These are phyloP conservation scores for Nasonovia ribisnigri DNA, from an alignment of 2,888 invertebrate species.

Conservation along the genomic window DNA sequence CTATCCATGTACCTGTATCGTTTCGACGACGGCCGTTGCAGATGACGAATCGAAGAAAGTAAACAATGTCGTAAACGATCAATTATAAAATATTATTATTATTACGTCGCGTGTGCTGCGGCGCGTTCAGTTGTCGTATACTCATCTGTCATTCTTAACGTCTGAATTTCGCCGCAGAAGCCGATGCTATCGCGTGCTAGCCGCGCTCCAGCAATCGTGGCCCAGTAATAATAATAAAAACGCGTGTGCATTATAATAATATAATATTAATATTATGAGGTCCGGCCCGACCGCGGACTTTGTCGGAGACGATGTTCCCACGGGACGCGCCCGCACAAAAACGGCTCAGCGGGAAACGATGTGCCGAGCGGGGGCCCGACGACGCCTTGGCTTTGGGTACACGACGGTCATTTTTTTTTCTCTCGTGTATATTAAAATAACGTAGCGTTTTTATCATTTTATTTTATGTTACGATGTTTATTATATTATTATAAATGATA, in stretches of 20 bases:
- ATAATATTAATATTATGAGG: neutral
- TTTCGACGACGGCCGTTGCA: neutral
- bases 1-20: neutral
- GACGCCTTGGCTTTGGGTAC: neutral
- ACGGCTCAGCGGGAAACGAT: constrained; percentile 22
- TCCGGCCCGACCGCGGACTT: neutral
- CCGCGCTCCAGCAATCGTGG: neutral
- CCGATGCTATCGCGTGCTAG: constrained; percentile 50
- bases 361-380: neutral
- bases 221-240: neutral
- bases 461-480: neutral
- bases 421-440: neutral
- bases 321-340: constrained; percentile 26
- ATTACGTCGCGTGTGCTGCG: neutral
- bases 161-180: constrained; percentile 64
- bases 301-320: neutral
- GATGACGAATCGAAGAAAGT: constrained; percentile 21
- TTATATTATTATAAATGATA: neutral
- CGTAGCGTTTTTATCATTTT: neutral
- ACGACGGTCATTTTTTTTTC: neutral
- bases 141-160: constrained; percentile 61
- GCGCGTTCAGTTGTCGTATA: neutral
- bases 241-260: neutral
- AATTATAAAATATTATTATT: neutral
- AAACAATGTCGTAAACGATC: constrained; percentile 11